Conservation (phyloP, 2,113 vertebrate genomes). For the Pluvialis apricaria region DNA sequence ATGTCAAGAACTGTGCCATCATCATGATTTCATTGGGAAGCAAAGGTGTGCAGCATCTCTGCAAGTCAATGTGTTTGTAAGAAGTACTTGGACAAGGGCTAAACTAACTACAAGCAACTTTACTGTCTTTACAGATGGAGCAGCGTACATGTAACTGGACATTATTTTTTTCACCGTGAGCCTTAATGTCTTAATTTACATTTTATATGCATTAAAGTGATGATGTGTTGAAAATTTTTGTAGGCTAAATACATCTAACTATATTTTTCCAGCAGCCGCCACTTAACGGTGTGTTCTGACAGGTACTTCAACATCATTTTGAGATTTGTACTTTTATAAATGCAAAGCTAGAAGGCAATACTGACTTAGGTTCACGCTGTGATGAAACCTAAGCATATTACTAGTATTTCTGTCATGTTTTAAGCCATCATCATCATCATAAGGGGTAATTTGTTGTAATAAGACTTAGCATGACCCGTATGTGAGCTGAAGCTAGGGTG, state of each 20-base stretch:
- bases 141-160: not conserved
- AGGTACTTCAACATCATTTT: not conserved
- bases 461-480: not conserved
- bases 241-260: not conserved
- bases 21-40: not conserved
- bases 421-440: not conserved
- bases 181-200: not conserved
- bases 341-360: not conserved
- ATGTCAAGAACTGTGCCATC: not conserved
- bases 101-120: not conserved
- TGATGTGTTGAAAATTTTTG: not conserved
- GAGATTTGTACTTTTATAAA: not conserved
- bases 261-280: not conserved
- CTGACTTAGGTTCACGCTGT: not conserved
- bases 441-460: constrained; percentile 25
- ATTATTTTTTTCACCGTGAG: not conserved
- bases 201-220: not conserved
- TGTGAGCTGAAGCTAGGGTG: not conserved
- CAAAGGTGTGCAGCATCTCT: not conserved
- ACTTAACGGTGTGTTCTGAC: not conserved
- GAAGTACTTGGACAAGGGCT: not conserved
- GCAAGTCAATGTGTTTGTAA: not conserved
- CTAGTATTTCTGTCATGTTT: not conserved
- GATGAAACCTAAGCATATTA: not conserved
- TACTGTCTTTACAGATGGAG: not conserved